These are phyloP conservation scores for Tipula confusa DNA, from an alignment of 2,888 invertebrate genomes.

Conservation along the genomic window DNA sequence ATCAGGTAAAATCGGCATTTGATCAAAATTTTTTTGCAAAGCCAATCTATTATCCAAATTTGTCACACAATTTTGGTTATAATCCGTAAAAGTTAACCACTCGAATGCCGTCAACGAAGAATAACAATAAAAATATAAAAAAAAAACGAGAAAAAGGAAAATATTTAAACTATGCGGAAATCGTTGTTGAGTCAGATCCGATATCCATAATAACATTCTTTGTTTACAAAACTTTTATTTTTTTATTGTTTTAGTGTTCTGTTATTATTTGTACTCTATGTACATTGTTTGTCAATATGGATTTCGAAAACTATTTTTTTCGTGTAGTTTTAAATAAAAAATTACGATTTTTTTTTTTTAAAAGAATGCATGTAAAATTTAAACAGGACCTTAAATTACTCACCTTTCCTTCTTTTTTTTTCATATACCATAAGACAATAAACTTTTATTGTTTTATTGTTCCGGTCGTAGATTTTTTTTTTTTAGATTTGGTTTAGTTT, in stretches of 20 bases:
- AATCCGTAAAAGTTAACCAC: not conserved
- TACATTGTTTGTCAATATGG: not conserved
- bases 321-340: not conserved
- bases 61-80: not conserved
- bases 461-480: not conserved
- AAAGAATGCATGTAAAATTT: not conserved
- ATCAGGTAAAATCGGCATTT: not conserved
- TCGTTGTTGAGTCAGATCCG: slow-evolving; percentile 12
- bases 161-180: not conserved
- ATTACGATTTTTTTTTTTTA: not conserved
- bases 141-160: no score
- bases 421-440: not conserved
- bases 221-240: not conserved
- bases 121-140: not conserved
- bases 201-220: slow-evolving; percentile 20
- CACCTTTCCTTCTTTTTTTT: not conserved
- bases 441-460: slow-evolving; percentile 14
- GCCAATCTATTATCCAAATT: not conserved
- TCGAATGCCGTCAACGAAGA: not conserved
- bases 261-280: not conserved
- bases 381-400: slow-evolving; percentile 20
- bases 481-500: not conserved
- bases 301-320: not conserved
- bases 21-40: not conserved
- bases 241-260: slow-evolving; percentile 21